phyloP scores from a whole-genome alignment of 1,140 invertebrate species.

The Lepeophtheirus salmonis region DNA sequence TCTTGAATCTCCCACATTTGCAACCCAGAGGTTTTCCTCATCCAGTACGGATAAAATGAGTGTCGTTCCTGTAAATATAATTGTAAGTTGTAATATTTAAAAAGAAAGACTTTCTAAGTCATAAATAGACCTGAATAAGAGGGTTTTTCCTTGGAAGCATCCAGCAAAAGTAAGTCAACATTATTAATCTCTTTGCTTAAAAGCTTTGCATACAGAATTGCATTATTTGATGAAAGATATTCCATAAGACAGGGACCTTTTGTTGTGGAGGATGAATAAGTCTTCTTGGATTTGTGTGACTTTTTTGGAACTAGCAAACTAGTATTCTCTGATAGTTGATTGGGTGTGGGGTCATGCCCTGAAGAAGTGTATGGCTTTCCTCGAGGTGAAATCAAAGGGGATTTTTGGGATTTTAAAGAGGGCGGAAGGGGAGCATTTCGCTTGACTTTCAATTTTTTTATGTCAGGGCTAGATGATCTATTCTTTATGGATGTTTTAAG shows the following conservation, averaged over 20 bases:
- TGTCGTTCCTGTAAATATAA: slow-evolving; percentile 69
- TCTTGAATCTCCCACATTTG: slow-evolving; percentile 86
- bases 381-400: too few relatives aligned
- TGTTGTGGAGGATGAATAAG: background rate
- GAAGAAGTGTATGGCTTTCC: background rate
- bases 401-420: background rate
- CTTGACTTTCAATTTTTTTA: too few relatives aligned
- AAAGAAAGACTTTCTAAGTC: too few relatives aligned
- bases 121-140: background rate
- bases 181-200: background rate
- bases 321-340: background rate
- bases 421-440: background rate
- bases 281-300: background rate
- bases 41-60: slow-evolving; percentile 69
- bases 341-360: background rate
- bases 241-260: background rate
- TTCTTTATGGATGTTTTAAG: background rate
- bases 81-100: too few relatives aligned
- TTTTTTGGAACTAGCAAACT: too few relatives aligned
- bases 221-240: background rate
- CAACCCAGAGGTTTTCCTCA: slow-evolving; percentile 55
- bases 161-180: background rate
- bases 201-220: background rate
- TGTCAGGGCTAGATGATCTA: too few relatives aligned
- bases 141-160: background rate